Evolutionary conservation across 1,140 invertebrate genomes (phyloP).

Genomic region (Anagrus nilaparvatae): DNA sequence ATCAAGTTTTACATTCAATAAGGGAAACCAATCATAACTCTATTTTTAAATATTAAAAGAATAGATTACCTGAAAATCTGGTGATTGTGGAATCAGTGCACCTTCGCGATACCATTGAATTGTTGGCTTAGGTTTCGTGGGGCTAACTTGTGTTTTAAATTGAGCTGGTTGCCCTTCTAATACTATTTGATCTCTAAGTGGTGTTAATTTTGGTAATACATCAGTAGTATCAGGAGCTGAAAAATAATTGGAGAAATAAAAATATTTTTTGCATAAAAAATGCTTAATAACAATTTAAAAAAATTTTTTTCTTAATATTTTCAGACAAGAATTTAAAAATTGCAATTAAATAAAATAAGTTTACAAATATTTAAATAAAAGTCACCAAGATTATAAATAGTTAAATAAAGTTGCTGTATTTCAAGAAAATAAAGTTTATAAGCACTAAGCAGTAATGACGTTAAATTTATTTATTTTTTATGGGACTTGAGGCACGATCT

Average conservation of each 20-base stretch:
- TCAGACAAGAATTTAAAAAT: not conserved
- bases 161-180: slow-evolving; percentile 77
- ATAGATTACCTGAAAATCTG: slow-evolving; percentile 76
- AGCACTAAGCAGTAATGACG: too few relatives aligned
- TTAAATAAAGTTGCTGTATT: too few relatives aligned
- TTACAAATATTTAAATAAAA: too few relatives aligned
- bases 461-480: too few relatives aligned
- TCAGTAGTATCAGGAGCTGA: slow-evolving; percentile 69
- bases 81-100: slow-evolving; percentile 76
- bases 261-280: not conserved
- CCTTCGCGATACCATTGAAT: slow-evolving; percentile 87
- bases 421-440: too few relatives aligned
- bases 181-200: slow-evolving; percentile 72
- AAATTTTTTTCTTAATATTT: not conserved
- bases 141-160: slow-evolving; percentile 71
- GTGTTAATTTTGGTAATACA: slow-evolving; percentile 63
- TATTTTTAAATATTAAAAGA: too few relatives aligned
- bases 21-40: too few relatives aligned
- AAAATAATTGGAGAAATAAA: slow-evolving; percentile 6
- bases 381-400: too few relatives aligned
- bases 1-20: too few relatives aligned
- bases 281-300: not conserved
- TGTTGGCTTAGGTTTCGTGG: slow-evolving; percentile 69
- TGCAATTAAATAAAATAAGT: not conserved
- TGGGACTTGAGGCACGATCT: too few relatives aligned